Base-by-base conservation (phyloP, 2,797 vertebrate species). In the Falco rusticolus region DNA sequence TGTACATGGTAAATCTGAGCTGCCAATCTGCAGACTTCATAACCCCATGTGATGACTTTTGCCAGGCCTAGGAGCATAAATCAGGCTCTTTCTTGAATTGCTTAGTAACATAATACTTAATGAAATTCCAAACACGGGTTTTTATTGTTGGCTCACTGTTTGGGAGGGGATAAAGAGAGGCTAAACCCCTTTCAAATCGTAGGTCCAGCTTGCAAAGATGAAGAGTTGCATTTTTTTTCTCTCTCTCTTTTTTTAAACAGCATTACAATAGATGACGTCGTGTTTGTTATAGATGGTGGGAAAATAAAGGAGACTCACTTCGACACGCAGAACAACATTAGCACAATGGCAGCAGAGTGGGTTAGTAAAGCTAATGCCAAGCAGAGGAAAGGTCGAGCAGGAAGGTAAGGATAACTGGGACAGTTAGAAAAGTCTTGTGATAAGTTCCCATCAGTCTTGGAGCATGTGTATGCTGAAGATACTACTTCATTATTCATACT, bases 221-320 rank as follows among this genome's bases (percentile, higher is more conserved):
- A 57, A 82, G 47, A 89, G 18, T 37, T 72, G 31, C 11, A 4
- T 12, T 20, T 66, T 50, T 65, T 10, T 6, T 9, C 6, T 33
- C 19, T 59, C 2, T 68, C 13, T 20, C 18, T 57, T 47, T 65
- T 41, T 41, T 41, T 17, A 10, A 56, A 93, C 98, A 99, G 99
- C 96, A 99, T 99, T 97, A 99, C 99, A 47, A 99, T 99, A 91
- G 99, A 99, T 91, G 99, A 99, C 31, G 99, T 99, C 1, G 99
- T 99, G 66, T 99, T 98, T 33, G 99, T 99, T 89, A 99, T 99
- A 72, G 99, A 99, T 50, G 99, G 99, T 84, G 99, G 99, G 17
- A 99, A 99, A 93, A 99, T 99, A 88, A 99, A 99, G 93, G 99
- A 99, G 96, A 99, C 99, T 29, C 98, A 99, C 98, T 99, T 99